A percentile compares a stretch with the other conserved stretches of the same genome.
Evolutionary conservation across 1,140 invertebrate species (phyloP).

Genomic region (Oedothorax gibbosus): DNA sequence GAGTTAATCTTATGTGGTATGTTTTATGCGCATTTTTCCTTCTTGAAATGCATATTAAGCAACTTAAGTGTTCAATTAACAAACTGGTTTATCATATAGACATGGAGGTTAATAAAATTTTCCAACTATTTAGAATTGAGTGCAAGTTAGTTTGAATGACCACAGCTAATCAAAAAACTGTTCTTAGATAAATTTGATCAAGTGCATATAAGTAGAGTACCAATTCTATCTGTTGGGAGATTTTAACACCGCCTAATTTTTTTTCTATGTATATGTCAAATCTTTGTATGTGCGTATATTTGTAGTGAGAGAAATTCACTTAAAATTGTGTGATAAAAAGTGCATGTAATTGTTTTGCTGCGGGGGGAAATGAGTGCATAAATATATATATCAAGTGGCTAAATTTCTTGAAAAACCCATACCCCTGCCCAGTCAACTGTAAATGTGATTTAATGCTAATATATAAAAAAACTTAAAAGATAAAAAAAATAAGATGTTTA

Average conservation of each 20-base stretch:
- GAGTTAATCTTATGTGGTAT: constrained; percentile 36
- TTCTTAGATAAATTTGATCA: not conserved
- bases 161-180: constrained; percentile 13
- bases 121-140: not conserved
- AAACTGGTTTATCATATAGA: not conserved
- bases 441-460: constrained; percentile 45
- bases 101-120: not conserved
- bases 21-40: constrained; percentile 1
- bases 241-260: not conserved
- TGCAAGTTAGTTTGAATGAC: not conserved
- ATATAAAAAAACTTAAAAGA: constrained; percentile 37
- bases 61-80: constrained; percentile 13
- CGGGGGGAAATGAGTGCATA: constrained; percentile 2
- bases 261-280: constrained; percentile 7
- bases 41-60: constrained; percentile 11
- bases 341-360: constrained; percentile 40
- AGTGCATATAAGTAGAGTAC: not conserved
- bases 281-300: constrained; percentile 38
- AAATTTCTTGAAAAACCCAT: constrained; percentile 36
- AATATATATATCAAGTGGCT: constrained; percentile 45
- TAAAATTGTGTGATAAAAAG: constrained; percentile 56
- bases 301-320: constrained; percentile 54
- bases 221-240: not conserved
- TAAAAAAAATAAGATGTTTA: constrained; percentile 35
- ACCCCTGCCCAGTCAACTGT: constrained; percentile 47